Conservation (phyloP, 2,888 invertebrate species). For the Lathronympha strigana region DNA sequence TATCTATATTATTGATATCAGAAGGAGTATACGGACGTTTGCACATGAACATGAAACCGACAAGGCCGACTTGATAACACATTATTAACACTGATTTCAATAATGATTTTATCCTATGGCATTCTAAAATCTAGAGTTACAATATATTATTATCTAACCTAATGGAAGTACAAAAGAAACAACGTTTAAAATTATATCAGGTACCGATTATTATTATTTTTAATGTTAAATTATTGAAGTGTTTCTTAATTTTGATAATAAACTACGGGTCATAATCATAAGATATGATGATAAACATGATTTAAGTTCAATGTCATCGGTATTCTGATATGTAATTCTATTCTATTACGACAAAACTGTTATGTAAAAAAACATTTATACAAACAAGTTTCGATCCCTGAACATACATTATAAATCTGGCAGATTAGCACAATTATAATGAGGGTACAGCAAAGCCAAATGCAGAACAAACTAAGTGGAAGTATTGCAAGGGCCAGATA, state of each 20-base stretch:
- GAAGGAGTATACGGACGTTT: background rate
- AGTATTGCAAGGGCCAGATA: background rate
- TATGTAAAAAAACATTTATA: too few species aligned
- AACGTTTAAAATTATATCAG: too few species aligned
- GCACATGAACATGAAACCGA: background rate
- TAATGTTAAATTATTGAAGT: too few species aligned
- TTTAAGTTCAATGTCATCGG: background rate
- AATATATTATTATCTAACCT: too few species aligned
- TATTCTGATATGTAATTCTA: too few species aligned
- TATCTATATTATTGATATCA: slow-evolving; percentile 2
- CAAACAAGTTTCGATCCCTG: too few species aligned
- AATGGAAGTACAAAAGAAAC: too few species aligned
- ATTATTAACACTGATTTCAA: slow-evolving; percentile 4
- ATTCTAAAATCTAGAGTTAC: too few species aligned
- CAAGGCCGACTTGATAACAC: slow-evolving; percentile 7
- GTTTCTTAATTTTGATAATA: background rate
- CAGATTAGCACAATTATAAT: background rate
- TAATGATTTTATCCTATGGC: too few species aligned
- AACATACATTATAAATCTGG: background rate
- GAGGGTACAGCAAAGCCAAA: background rate
- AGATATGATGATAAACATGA: background rate
- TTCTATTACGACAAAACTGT: too few species aligned
- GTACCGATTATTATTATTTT: too few species aligned
- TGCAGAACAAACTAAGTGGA: background rate
- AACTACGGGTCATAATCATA: too few species aligned